Evolutionary conservation across 92 coral and sea anemone species (phyloP), one percentile per base, ranked within the genome.

Genomic region (Bergia sp.): DNA sequence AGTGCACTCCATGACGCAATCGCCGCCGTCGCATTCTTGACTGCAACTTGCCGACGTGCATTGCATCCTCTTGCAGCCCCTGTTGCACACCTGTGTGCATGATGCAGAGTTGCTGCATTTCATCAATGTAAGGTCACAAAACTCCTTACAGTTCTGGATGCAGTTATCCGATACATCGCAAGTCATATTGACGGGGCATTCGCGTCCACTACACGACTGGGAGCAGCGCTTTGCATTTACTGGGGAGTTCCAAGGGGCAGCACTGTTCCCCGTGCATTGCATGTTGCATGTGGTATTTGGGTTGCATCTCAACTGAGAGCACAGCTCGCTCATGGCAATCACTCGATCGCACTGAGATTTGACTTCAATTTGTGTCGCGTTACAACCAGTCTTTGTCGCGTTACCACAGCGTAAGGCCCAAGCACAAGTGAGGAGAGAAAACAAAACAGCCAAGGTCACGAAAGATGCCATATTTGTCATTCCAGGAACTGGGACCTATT

Each of bases 81-180:
- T 84, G 77, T 18, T n/a, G 44, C 87, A 84, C 29, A 72, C 66
- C 87, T 84, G 87, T 47, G 87, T 84, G 78, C 87, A 84, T 44
- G 57, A 36, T 73, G 21, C 43, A 53, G 87, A 84, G 41, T 29
- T 37, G 23, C 74, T 84, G 79, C 87, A 84, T 29, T 49, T 13
- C 87, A 84, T 84, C 47, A 69, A 1, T 21, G 77, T 69, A 29
- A 67, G 61, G 58, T 50, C 36, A 55, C 87, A 71, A 71, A 73
- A 84, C 2, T 53, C 57, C 12, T 84, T 71, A 67, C 87, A 84
- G 41, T 47, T 47, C 69, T 84, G 87, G 7, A 44, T 71, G 87
- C 87, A 84, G 38, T 84, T 53, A 29, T 44, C 23, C 0, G 87
- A 18, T 6, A 84, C 87, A 36, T 84, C 65, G 23, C 87, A 84